Evolutionary conservation across 1,140 invertebrate genomes (phyloP).

Genomic region (Danaus melanippus): DNA sequence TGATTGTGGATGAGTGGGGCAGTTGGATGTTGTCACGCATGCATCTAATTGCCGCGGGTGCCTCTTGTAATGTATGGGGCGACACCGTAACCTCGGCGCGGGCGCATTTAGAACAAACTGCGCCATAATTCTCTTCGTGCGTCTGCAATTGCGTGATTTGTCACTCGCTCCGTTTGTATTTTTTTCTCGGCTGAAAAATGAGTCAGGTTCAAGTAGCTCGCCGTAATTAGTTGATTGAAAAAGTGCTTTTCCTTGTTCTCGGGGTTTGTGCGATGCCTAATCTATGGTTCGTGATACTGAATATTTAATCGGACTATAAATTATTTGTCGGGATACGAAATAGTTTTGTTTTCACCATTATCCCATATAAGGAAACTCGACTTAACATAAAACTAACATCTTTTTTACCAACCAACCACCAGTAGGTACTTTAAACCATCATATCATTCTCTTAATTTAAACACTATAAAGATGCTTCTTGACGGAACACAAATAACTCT

Average conservation of each 20-base stretch:
- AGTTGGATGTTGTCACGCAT: constrained; percentile 15
- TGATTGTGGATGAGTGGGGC: constrained; percentile 9
- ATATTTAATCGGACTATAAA: constrained; percentile 21
- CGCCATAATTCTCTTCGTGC: constrained; percentile 61
- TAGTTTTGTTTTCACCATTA: background rate
- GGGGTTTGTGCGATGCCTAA: constrained; percentile 28
- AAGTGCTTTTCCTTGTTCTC: constrained; percentile 49
- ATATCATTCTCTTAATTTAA: constrained; percentile 28
- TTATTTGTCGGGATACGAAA: too few relatives aligned
- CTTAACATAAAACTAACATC: constrained; percentile 1
- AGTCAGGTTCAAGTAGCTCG: constrained; percentile 39
- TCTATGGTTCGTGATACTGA: constrained; percentile 29
- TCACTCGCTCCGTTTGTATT: constrained; percentile 52
- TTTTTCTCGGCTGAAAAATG: constrained; percentile 59
- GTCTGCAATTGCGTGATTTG: constrained; percentile 67
- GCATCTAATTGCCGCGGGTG: constrained; percentile 26
- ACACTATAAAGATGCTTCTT: constrained; percentile 45
- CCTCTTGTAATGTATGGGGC: constrained; percentile 7
- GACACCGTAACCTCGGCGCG: constrained; percentile 17
- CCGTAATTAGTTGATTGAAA: constrained; percentile 63
- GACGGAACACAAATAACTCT: constrained; percentile 48
- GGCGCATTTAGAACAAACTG: constrained; percentile 63
- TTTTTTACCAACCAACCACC: background rate
- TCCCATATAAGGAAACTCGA: background rate
- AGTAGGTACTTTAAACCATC: too few relatives aligned